Evolutionary conservation across 2,888 invertebrate species (phyloP), one percentile per base, ranked within the genome.

Genomic region (Callimorpha dominula): DNA sequence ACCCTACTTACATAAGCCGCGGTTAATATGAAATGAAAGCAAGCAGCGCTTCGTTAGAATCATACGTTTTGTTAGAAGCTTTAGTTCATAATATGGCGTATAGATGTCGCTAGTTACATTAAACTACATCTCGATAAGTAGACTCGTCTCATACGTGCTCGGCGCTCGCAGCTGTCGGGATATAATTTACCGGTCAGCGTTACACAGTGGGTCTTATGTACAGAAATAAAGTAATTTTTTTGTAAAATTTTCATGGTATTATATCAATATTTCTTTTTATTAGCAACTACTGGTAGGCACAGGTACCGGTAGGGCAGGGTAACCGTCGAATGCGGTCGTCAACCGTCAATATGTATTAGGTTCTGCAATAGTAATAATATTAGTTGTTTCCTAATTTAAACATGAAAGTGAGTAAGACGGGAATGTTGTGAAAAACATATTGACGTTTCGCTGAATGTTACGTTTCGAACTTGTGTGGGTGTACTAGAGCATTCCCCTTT

Each of bases 61-160:
- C 12, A 49, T 64, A 49, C 31, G 17, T 43, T 66, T 31, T 42
- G 79, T 81, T 85, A 85, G 88, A 88, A 89, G 82, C 86, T 72
- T 50, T 86, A 83, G 87, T 92, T 89, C 88, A 75, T 86, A 83
- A 82, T 83, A 78, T 81, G 79, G 76, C 73, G 80, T 80, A 87
- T 90, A 94, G 94, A 94, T 94, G 94, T 89, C 94, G 93, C 90
- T 93, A 87, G 85, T 78, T 86, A 88, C 87, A 89, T 88, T 92
- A 93, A 93, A 92, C 92, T 91, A 91, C 81, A 91, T 91, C 4
- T 50, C 82, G 82, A 82, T 81, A 75, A 79, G 86, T 85, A 90
- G 89, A 89, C 88, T 85, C 78, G 78, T 86, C 77, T 82, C 87
- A 86, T 83, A 85, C 81, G 83, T 84, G 84, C 31, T 31, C 31